Evolutionary conservation across 2,888 invertebrate genomes (phyloP), one percentile per base, ranked within the genome.

Genomic region (Crematogaster levior): DNA sequence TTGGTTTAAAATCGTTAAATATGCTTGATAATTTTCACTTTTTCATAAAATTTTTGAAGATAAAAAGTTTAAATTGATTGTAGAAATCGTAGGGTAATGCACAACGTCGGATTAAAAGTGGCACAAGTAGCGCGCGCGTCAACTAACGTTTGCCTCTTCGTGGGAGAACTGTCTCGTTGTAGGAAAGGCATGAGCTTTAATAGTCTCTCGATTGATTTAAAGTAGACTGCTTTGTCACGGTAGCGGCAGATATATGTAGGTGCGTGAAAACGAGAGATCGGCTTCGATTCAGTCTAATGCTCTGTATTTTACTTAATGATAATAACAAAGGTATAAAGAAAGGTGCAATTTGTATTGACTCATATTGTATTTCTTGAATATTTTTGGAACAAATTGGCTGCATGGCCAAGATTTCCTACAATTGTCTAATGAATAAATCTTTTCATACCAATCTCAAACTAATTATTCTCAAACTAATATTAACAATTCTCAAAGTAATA

Each of bases 141-240:
- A 43, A 79, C 70, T 82, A 60, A 68, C 82, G 60, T 58, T 80
- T 63, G 63, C 81, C 74, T 80, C 73, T 72, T 80, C 66, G 51
- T 40, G 53, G 60, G 72, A 88, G 81, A 70, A 84, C 84, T 86
- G 88, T 88, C 85, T 79, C 81, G 61, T 60, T 46, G 73, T 66
- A 68, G 60, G 65, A 30, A 73, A 83, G 77, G 70, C 86, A 74
- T 83, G 75, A 84, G 88, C 90, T 89, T 88, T 90, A 89, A 88
- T 90, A 88, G 86, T 75, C 86, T 87, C 89, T 85, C 91, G 90
- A 91, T 91, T 91, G 91, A 91, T 91, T 86, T 90, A 86, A 87
- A 85, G 83, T 82, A 82, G 81, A 89, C 88, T 85, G 87, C 85
- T 89, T 86, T 87, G 90, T 88, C 90, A 90, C 87, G 86, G 85